These are phyloP conservation scores for Streptopelia turtur DNA, from an alignment of 2,797 vertebrate genomes.

Conservation along the genomic window DNA sequence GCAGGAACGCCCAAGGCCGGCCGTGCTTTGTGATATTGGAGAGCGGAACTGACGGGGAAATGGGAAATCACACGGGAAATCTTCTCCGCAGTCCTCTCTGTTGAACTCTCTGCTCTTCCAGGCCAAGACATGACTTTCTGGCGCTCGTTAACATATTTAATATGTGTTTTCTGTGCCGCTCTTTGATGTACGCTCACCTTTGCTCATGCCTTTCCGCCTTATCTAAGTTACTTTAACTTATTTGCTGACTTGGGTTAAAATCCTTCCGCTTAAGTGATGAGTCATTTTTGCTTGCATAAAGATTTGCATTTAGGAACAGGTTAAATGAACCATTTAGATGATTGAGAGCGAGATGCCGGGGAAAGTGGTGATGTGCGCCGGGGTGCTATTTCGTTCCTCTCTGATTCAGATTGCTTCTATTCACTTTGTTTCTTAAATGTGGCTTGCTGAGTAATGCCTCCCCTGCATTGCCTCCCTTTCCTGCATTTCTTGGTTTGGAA, in stretches of 20 bases:
- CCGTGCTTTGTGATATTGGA: not conserved
- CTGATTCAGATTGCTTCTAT: not conserved
- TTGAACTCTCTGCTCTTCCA: not conserved
- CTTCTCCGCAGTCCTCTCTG: not conserved
- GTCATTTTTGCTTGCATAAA: slow-evolving; percentile 19
- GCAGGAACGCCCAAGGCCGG: not conserved
- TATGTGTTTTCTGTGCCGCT: not conserved
- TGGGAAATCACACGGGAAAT: not conserved
- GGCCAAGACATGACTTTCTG: not conserved
- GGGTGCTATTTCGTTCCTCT: not conserved
- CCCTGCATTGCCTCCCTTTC: not conserved
- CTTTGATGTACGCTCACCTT: slow-evolving; percentile 10
- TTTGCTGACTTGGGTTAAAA: slow-evolving; percentile 34
- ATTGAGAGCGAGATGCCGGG: not conserved
- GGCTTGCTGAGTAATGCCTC: not conserved
- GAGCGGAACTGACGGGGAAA: not conserved
- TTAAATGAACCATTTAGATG: slow-evolving; percentile 33
- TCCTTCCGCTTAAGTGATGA: slow-evolving; percentile 27
- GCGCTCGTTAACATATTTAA: not conserved
- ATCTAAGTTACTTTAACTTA: not conserved
- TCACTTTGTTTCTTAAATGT: not conserved
- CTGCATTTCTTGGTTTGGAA: not conserved
- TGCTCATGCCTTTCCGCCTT: not conserved
- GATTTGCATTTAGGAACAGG: slow-evolving; percentile 39
- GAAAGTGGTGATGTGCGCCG: not conserved